These are phyloP conservation scores for Drosophila nannoptera DNA, from an alignment of 1,140 invertebrate genomes.

Conservation along the genomic window DNA sequence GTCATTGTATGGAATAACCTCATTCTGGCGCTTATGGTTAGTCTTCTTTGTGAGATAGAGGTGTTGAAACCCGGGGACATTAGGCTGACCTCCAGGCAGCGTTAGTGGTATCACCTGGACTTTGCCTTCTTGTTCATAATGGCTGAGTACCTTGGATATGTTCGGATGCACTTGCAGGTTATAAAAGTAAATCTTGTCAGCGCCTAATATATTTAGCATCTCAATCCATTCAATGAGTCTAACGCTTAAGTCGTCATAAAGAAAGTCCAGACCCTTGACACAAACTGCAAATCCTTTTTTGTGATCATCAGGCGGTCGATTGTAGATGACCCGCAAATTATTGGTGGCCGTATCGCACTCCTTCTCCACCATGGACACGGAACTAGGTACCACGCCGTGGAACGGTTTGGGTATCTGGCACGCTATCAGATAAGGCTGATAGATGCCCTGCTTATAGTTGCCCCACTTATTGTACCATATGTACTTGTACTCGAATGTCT, in stretches of 20 bases:
- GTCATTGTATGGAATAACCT: conserved; percentile 97
- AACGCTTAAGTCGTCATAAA: conserved; percentile 93
- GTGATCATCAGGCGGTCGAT: conserved; percentile 83
- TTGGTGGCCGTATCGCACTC: conserved; percentile 91
- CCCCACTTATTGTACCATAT: conserved; percentile 97
- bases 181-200: conserved; percentile 96
- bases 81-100: conserved; percentile 93
- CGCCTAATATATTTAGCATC: conserved; percentile 90
- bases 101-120: conserved; percentile 92
- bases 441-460: conserved; percentile 94
- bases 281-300: conserved; percentile 95
- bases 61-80: conserved; percentile 92
- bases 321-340: conserved; percentile 92
- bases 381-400: conserved; percentile 87
- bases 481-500: conserved; percentile 93
- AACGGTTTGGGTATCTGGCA: conserved; percentile 90
- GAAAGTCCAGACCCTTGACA: conserved; percentile 95
- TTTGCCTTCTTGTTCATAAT: conserved; percentile 88
- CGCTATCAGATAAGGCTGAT: conserved; percentile 94
- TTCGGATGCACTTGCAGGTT: conserved; percentile 94
- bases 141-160: conserved; percentile 90
- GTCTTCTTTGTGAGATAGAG: conserved; percentile 93
- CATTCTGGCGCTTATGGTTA: conserved; percentile 95
- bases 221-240: conserved; percentile 97
- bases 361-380: conserved; percentile 91